Percentiles rank a stretch among this genome's conserved stretches.
Evolutionary conservation across 2,797 vertebrate genomes (phyloP).

Genomic region (Glyptemys insculpta): DNA sequence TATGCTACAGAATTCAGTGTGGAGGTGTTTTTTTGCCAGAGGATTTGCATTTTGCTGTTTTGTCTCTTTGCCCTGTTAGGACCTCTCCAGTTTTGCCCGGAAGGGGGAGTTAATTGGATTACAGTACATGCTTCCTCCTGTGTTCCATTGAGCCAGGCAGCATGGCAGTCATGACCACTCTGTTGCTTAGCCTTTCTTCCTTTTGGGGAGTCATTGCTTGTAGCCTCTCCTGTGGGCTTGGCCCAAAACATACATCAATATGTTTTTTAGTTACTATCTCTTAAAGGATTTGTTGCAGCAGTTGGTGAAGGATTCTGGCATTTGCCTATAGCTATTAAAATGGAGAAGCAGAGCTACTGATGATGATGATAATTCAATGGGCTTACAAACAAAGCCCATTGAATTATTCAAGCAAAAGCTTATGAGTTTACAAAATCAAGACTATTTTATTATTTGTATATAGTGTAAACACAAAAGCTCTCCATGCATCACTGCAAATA

Average conservation of each 20-base stretch:
- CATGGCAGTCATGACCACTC: background rate
- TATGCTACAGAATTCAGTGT: background rate
- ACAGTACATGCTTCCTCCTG: background rate
- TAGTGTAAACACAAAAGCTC: background rate
- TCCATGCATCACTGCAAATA: background rate
- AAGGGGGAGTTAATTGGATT: background rate
- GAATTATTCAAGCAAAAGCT: background rate
- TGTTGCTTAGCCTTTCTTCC: background rate
- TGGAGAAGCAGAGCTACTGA: background rate
- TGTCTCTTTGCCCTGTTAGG: background rate
- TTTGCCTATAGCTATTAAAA: background rate
- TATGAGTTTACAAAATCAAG: background rate
- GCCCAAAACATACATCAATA: background rate
- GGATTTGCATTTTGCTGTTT: background rate
- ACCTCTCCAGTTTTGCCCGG: background rate
- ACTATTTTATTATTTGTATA: background rate
- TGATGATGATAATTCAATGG: background rate
- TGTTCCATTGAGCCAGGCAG: background rate
- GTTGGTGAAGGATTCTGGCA: background rate
- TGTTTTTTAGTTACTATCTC: background rate
- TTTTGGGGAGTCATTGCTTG: rapidly evolving
- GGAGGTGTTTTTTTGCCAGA: background rate
- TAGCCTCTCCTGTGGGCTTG: background rate
- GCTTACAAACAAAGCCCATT: background rate
- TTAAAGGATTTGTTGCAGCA: background rate